Percentiles rank a stretch among this genome's conserved stretches.
phyloP scores from a whole-genome alignment of 2,797 vertebrate species.

The Sparidentex hasta region DNA sequence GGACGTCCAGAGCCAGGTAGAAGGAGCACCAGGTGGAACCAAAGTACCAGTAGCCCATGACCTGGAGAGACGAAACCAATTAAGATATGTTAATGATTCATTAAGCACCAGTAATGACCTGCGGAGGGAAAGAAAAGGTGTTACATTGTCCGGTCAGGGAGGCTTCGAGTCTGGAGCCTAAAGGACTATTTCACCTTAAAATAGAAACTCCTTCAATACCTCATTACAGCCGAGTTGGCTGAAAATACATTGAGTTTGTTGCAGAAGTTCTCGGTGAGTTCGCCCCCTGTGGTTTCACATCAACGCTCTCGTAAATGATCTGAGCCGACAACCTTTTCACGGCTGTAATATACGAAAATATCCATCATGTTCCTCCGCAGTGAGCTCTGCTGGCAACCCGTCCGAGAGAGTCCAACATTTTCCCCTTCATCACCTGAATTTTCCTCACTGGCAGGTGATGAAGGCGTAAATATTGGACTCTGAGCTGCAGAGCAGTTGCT shows the following conservation, averaged over 20 bases:
- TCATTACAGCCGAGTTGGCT: constrained; percentile 7
- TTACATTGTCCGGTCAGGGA: not conserved
- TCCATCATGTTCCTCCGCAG: not conserved
- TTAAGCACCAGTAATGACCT: not conserved
- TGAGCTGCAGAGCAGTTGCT: constrained; percentile 10
- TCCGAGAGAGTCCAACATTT: not conserved
- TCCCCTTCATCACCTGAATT: not conserved
- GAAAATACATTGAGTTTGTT: not conserved
- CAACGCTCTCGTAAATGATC: not conserved
- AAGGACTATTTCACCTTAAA: not conserved
- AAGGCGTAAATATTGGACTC: not conserved
- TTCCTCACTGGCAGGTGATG: not conserved
- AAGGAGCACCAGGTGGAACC: constrained; percentile 90
- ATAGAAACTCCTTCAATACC: constrained; percentile 19
- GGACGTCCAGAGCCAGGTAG: constrained; percentile 90
- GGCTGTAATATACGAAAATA: constrained; percentile 15
- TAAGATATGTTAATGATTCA: not conserved
- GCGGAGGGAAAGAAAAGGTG: not conserved
- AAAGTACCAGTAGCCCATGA: constrained; percentile 94
- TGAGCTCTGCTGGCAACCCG: not conserved
- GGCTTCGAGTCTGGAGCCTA: not conserved
- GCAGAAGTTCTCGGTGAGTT: not conserved
- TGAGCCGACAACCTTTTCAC: constrained; percentile 14
- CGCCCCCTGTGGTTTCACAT: not conserved
- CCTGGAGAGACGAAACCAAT: constrained; percentile 47